These are phyloP conservation scores for Sinodicranocentrus sp. DNA, from an alignment of 2,888 invertebrate genomes.

Conservation along the genomic window DNA sequence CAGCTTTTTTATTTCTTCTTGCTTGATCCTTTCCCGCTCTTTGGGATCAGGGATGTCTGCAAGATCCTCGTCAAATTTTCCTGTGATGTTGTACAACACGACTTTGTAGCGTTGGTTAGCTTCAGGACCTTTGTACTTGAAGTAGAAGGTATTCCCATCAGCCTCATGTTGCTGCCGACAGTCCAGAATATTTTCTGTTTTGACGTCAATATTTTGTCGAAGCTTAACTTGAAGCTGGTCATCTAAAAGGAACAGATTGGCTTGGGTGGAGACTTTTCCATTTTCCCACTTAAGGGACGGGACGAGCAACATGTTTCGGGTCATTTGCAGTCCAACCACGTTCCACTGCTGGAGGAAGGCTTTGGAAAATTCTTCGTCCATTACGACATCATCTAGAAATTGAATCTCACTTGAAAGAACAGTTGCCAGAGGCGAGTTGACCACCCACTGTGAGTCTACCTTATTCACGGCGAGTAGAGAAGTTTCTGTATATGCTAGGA, in stretches of 20 bases:
- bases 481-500: background rate
- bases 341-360: background rate
- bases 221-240: background rate
- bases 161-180: no score
- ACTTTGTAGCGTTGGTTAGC: background rate
- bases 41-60: no score
- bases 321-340: background rate
- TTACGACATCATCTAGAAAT: background rate
- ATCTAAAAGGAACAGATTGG: background rate
- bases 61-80: no score
- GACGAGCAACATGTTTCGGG: background rate
- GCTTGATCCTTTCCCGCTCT: background rate
- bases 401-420: background rate
- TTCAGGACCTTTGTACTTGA: background rate
- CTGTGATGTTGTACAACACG: no score
- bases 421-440: no score
- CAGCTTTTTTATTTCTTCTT: background rate
- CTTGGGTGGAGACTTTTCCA: background rate
- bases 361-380: background rate
- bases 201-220: background rate
- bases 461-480: background rate
- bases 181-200: background rate
- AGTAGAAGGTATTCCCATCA: background rate
- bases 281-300: background rate
- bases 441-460: background rate